Conservation (phyloP, 1,140 invertebrate genomes). For the Bemisia tabaci region DNA sequence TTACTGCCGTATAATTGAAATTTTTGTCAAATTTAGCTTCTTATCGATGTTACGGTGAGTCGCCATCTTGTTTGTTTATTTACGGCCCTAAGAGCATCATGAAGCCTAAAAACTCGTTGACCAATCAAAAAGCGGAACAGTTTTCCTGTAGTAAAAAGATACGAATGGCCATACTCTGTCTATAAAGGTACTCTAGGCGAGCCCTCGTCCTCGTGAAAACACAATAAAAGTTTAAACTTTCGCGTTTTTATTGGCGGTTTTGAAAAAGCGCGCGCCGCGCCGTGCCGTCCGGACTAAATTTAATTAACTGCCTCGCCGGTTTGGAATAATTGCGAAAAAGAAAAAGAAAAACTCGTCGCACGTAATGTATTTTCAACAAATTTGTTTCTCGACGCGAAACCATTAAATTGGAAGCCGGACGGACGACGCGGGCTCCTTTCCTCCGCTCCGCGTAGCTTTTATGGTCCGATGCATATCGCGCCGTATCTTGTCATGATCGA, state of each 20-base stretch:
- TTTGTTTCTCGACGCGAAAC: not conserved
- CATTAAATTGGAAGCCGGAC: not conserved
- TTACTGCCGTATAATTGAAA: no score
- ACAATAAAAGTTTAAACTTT: not conserved
- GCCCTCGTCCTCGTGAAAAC: not conserved
- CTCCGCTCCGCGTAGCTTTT: not conserved
- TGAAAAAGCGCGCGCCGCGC: not conserved
- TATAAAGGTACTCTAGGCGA: no score
- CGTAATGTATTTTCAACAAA: not conserved
- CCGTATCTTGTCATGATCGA: not conserved
- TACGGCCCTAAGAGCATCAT: no score
- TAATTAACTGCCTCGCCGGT: not conserved
- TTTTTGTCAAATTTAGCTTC: no score
- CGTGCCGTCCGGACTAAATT: not conserved
- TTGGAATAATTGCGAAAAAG: not conserved
- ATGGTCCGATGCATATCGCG: not conserved
- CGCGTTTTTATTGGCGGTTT: not conserved
- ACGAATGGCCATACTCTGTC: no score
- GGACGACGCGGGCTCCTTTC: not conserved
- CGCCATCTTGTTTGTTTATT: no score
- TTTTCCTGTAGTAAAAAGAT: no score
- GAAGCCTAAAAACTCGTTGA: no score
- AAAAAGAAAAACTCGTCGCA: not conserved
- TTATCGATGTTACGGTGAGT: no score
- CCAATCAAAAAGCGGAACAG: no score